Base-by-base conservation (phyloP, 1,140 invertebrate genomes). In the Ctenoplectra terminalis region DNA sequence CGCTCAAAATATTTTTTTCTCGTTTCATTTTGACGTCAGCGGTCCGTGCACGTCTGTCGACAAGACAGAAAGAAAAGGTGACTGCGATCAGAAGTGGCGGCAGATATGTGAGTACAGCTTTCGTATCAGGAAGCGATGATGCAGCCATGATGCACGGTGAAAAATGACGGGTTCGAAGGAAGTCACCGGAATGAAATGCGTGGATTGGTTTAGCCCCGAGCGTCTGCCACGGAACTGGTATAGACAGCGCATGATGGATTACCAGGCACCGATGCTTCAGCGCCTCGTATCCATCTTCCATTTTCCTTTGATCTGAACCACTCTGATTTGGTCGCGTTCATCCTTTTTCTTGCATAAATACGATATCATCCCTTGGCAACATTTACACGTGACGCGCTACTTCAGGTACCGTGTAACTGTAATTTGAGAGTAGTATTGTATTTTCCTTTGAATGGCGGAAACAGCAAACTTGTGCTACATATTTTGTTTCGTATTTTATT, bases 161-260 rank as follows among this genome's bases (percentile, higher is more conserved):
- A 93, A 93, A 93, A 93, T 92, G 90, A 91, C 88, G 88, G 85
- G 83, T 88, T 90, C 88, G 86, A 90, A 91, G 90, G 88, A 91
- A 92, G 90, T 92, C 90, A 89, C 89, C 85, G 91, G 91, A 92
- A 92, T 92, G 92, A 92, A 93, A 93, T 92, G 92, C 92, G 92
- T 92, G 91, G 91, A 93, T 93, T 93, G 92, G 89, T 92, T 92
- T 92, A 91, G 92, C 91, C 90, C 81, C 86, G 85, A 90, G 91
- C 87, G 86, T 67, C 85, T 81, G 72, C 82, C 73, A 85, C 84
- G 86, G 86, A 90, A 87, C 88, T 92, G 92, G 85, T 85, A 91
- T 90, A 92, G 92, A 92, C 92, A 92, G 92, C 88, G 79, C 77
- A 89, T 93, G 92, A 93, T 93, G 91, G 92, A 93, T 93, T 93